A percentile compares a stretch with the other conserved stretches of the same genome.
phyloP scores from a whole-genome alignment of 2,888 invertebrate species.

The Lochmaea capreae region DNA sequence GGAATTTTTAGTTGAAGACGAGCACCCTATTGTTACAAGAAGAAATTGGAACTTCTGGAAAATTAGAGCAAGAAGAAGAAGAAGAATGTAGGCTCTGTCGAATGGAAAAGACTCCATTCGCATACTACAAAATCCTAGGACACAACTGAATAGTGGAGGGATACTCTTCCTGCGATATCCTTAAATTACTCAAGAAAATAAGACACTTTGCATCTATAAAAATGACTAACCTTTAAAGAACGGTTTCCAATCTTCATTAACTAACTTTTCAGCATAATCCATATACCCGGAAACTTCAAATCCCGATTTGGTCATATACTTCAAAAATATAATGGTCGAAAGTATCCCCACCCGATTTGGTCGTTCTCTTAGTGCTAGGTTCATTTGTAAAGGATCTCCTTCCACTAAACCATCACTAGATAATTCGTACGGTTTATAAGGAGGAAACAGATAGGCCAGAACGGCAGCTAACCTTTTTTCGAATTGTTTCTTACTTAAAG shows the following conservation, averaged over 20 bases:
- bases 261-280: constrained; percentile 80
- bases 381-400: constrained; percentile 73
- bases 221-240: constrained; percentile 72
- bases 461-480: constrained; percentile 66
- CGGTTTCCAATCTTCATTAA: constrained; percentile 79
- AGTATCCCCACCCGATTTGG: constrained; percentile 68
- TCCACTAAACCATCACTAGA: constrained; percentile 72
- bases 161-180: too few relatives aligned
- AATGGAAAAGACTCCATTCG: too few relatives aligned
- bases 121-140: not conserved
- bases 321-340: constrained; percentile 83
- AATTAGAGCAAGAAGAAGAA: too few relatives aligned
- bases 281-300: constrained; percentile 89
- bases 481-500: constrained; percentile 73
- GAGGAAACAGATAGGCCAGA: constrained; percentile 72
- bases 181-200: too few relatives aligned
- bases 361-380: constrained; percentile 79
- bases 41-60: too few relatives aligned
- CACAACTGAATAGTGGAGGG: too few relatives aligned
- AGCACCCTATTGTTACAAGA: too few relatives aligned
- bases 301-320: constrained; percentile 75
- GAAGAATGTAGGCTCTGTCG: too few relatives aligned
- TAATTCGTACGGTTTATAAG: constrained; percentile 69
- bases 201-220: not conserved
- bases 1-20: too few relatives aligned